A percentile compares a stretch with the other conserved stretches of the same genome.
Conservation (phyloP, 2,113 vertebrate genomes). For the Megalops atlanticus region DNA sequence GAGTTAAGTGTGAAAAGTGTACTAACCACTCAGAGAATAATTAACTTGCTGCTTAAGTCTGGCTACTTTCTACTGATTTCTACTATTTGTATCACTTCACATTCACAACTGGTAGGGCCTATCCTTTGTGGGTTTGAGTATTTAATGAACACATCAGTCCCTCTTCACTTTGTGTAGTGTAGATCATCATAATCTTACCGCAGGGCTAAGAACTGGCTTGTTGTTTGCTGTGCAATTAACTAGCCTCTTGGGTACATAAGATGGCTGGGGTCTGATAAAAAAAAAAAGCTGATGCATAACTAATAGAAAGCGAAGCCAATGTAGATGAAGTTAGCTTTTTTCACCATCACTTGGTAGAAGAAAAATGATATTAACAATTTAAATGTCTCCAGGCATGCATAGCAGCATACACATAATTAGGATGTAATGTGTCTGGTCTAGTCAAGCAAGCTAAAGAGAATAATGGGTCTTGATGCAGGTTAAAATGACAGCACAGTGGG, state of each 20-base stretch:
- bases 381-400: slow-evolving; percentile 35
- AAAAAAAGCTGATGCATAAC: slow-evolving; percentile 53
- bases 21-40: slow-evolving; percentile 83
- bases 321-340: slow-evolving; percentile 47
- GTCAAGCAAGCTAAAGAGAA: slow-evolving; percentile 44
- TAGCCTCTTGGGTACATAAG: slow-evolving; percentile 61
- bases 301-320: slow-evolving; percentile 61
- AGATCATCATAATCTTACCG: slow-evolving; percentile 58
- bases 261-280: slow-evolving; percentile 55
- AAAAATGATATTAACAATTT: slow-evolving; percentile 41
- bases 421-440: slow-evolving; percentile 34
- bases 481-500: slow-evolving; percentile 47
- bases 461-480: slow-evolving; percentile 45
- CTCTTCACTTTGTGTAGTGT: slow-evolving; percentile 55
- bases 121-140: slow-evolving; percentile 48
- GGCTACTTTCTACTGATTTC: slow-evolving; percentile 75
- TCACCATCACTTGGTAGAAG: slow-evolving; percentile 13
- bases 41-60: slow-evolving; percentile 75
- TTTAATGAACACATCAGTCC: slow-evolving; percentile 72
- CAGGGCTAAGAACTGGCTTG: slow-evolving; percentile 69
- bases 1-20: slow-evolving; percentile 77
- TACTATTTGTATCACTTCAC: slow-evolving; percentile 46
- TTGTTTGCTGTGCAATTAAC: slow-evolving; percentile 75
- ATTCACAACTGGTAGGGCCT: slow-evolving; percentile 37
- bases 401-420: slow-evolving; percentile 35